Conservation (phyloP, 2,888 invertebrate genomes). For the Limenitis camilla region DNA sequence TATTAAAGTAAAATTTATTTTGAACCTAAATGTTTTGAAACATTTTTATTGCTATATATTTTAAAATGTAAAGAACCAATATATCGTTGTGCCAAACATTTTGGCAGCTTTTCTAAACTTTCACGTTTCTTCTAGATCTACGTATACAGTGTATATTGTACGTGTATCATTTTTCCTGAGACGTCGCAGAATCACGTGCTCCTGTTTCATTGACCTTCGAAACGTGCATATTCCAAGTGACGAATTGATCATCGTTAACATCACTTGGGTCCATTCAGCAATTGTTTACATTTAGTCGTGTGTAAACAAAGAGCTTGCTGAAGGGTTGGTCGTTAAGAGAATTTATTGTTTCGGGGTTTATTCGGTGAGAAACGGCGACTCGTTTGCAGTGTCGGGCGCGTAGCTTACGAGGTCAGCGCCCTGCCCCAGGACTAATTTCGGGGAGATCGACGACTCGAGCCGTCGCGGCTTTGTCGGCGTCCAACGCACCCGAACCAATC, state of each 20-base stretch:
- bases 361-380: slow-evolving; percentile 15
- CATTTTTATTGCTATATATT: neutral
- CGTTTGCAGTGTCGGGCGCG: slow-evolving; percentile 30
- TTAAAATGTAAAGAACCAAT: neutral
- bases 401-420: slow-evolving; percentile 64
- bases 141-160: too few species aligned
- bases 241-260: too few species aligned
- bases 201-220: too few species aligned
- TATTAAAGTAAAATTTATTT: neutral
- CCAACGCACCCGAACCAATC: slow-evolving; percentile 37
- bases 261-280: neutral
- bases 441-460: slow-evolving; percentile 69
- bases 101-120: too few species aligned
- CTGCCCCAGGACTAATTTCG: slow-evolving; percentile 73
- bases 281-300: slow-evolving; percentile 2
- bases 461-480: slow-evolving; percentile 61
- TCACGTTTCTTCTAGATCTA: too few species aligned
- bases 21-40: neutral
- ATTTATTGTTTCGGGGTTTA: slow-evolving; percentile 16
- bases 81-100: too few species aligned
- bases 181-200: too few species aligned
- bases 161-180: too few species aligned
- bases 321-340: slow-evolving; percentile 8
- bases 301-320: slow-evolving; percentile 12
- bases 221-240: too few species aligned